Evolutionary conservation across 2,888 invertebrate species (phyloP), one percentile per base, ranked within the genome.

Genomic region (Xestia rhomboidea): DNA sequence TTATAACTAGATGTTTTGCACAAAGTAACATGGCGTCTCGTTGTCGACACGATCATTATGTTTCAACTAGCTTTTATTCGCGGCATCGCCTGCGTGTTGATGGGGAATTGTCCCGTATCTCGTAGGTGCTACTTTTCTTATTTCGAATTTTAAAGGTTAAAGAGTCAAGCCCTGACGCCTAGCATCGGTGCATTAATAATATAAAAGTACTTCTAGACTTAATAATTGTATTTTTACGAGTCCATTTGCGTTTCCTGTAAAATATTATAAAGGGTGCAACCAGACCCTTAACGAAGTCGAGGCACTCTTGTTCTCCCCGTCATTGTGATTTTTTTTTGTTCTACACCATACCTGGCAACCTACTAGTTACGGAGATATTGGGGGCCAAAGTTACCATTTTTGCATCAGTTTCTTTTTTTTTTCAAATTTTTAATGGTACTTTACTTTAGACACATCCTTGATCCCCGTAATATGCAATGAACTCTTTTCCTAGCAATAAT

Each of bases 1-100:
- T 84, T 81, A 76, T 79, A 86, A 75, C 71, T 73, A 77, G 57
- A 73, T 86, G 83, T 86, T 88, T 85, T 86, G 86, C 77, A 80
- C 70, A 69, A 79, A 76, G 73, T 76, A 77, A 78, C 64, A 71
- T 72, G 72, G 69, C 77, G 67, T 73, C 70, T 82, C 41, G 46
- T 67, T 77, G 75, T 54, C 6, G 30, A 68, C 60, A 46, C 0
- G 15, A 66, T 68, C 24, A 30, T 71, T 69, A 54, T 49, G 21
- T 38, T 21, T 21, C 18, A 21, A 18, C 21, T 63, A n/a, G 7
- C 2, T n/a, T n/a, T 64, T n/a, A n/a, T 15, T 8, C n/a, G 64
- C 15, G n/a, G 41, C 15, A 2, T 41, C 13, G 24, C 24, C 13
- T 38, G 62, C 34, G 5, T 34, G 0, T 2, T 0, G 0, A 24